phyloP scores from a whole-genome alignment of 37 sponge, comb jelly and placozoan species.

The Geodia barretti region DNA sequence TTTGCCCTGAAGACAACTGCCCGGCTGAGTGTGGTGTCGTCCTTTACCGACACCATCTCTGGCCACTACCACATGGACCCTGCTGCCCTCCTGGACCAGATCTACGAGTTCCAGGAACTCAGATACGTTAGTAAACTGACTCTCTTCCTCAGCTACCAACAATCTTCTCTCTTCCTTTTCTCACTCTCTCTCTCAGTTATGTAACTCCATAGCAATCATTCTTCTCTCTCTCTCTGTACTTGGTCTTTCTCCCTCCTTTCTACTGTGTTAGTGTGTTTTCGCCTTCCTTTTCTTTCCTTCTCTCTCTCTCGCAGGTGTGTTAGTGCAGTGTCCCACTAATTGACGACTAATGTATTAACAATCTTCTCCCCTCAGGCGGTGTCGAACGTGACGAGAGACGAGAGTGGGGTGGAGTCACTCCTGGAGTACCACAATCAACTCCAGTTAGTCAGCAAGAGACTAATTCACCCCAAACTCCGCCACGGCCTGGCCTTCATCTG shows the following conservation, averaged over 20 bases:
- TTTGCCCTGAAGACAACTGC: conserved; percentile 57
- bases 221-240: too few species aligned
- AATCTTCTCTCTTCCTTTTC: too few species aligned
- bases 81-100: conserved; percentile 15
- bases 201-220: too few species aligned
- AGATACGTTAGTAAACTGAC: conserved; percentile 53
- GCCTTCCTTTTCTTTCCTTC: not conserved
- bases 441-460: conserved; percentile 39
- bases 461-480: conserved; percentile 24
- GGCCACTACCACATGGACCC: conserved; percentile 59
- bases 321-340: not conserved
- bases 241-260: too few species aligned
- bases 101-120: conserved; percentile 52
- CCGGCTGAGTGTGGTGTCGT: conserved; percentile 11
- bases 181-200: not conserved
- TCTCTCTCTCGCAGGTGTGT: not conserved
- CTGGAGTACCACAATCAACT: conserved; percentile 56
- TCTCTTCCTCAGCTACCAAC: too few species aligned
- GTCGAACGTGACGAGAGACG: conserved; percentile 17
- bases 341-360: not conserved
- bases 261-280: not conserved
- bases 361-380: conserved; percentile 2
- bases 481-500: conserved; percentile 38
- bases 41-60: conserved; percentile 25
- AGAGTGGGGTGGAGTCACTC: conserved; percentile 28